Base-by-base conservation (phyloP, 2,797 vertebrate species). In the Gephyroberyx darwinii region DNA sequence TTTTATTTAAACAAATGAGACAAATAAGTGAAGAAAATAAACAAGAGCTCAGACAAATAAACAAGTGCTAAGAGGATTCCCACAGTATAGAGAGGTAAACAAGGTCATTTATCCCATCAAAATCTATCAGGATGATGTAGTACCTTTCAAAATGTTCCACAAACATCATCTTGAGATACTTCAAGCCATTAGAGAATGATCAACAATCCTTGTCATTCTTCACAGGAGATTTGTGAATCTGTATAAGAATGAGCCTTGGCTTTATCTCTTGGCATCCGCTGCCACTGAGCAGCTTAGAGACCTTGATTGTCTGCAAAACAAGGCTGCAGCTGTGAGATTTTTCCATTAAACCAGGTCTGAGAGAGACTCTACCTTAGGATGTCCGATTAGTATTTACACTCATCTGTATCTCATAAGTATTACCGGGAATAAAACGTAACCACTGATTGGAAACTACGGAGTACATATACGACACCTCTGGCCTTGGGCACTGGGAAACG, bases 251-350 rank as follows among this genome's bases (percentile, higher is more conserved):
- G 75, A 81, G 62, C 78, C 73, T 82, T 85, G 84, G 43, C 63
- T 77, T 91, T 88, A 92, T 93, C 90, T 90, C 78, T 77, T 63
- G 78, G 80, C 75, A 75, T 20, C n/a, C 67, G 12, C 3, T 2
- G 64, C 45, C 64, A 53, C 65, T 57, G 50, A 74, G 55, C 58
- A 61, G 39, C 77, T 51, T 54, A 0, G 69, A 83, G 93, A 88
- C 93, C 93, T 94, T 93, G 93, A 91, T 77, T 70, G 78, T 88
- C 89, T 91, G 84, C 80, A 90, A 88, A 93, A 93, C 89, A 92
- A 75, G 74, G 22, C 73, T 35, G 86, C 88, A 93, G 90, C 93
- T 93, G 93, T 86, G 87, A 78, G 84, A 84, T 61, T 83, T 85
- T 73, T 48, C 19, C 45, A 31, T 64, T 41, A 61, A 65, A 20